phyloP scores from a whole-genome alignment of 2,888 invertebrate genomes.

The Epinotia demarniana region DNA sequence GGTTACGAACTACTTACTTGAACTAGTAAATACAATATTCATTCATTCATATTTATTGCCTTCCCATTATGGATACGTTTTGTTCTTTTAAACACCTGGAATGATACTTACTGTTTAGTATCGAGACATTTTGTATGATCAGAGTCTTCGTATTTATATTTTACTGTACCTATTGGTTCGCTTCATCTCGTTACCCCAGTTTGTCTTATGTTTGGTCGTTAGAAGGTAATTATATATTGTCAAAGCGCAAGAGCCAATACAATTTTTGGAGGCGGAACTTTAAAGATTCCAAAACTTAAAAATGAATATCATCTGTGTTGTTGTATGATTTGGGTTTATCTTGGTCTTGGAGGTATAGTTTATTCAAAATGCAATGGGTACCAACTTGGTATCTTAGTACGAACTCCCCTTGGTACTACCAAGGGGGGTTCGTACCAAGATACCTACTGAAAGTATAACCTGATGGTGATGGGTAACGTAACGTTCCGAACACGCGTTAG shows the following conservation, averaged over 20 bases:
- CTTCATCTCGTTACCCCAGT: too few species aligned
- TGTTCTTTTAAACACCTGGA: constrained; percentile 12
- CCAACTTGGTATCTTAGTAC: too few species aligned
- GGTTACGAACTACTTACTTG: constrained; percentile 2
- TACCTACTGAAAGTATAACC: too few species aligned
- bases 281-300: too few species aligned
- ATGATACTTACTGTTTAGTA: neutral
- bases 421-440: neutral
- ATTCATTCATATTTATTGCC: constrained; percentile 20
- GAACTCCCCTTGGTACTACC: too few species aligned
- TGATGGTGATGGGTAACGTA: too few species aligned
- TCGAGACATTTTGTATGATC: neutral
- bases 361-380: too few species aligned
- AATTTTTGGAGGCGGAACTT: too few species aligned
- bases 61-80: neutral
- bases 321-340: neutral
- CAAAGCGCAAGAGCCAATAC: too few species aligned
- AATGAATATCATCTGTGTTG: neutral
- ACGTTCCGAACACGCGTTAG: too few species aligned
- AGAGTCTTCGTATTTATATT: neutral
- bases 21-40: neutral
- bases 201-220: too few species aligned
- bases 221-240: too few species aligned
- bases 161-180: neutral
- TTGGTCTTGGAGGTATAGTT: neutral